A percentile compares a stretch with the other conserved stretches of the same genome.
Evolutionary conservation across 2,797 vertebrate species (phyloP).

Genomic region (Harpagifer antarcticus): DNA sequence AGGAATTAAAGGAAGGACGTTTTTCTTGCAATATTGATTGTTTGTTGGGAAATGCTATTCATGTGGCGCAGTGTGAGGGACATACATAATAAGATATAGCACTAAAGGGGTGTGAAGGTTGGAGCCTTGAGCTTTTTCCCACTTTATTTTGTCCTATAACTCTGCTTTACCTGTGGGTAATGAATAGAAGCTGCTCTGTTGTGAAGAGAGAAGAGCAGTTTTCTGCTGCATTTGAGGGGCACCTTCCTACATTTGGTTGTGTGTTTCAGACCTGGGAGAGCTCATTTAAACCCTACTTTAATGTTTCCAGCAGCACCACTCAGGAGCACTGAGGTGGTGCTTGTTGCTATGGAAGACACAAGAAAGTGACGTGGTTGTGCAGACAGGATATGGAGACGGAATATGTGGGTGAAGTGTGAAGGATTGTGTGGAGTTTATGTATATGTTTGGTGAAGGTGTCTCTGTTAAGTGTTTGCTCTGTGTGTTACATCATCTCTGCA

Average conservation of each 20-base stretch:
- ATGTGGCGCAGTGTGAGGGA: slow-evolving; percentile 45
- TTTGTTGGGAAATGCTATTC: slow-evolving; percentile 64
- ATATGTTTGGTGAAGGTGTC: slow-evolving; percentile 39
- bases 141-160: slow-evolving; percentile 52
- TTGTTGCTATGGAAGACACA: slow-evolving; percentile 78
- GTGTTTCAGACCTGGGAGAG: slow-evolving; percentile 76
- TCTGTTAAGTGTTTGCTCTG: slow-evolving; percentile 57
- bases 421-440: slow-evolving; percentile 30
- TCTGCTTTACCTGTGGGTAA: slow-evolving; percentile 60
- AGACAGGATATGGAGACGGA: slow-evolving; percentile 44
- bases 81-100: slow-evolving; percentile 56
- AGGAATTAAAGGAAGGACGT: slow-evolving; percentile 70
- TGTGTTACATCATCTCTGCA: slow-evolving; percentile 69
- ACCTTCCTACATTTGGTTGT: slow-evolving; percentile 69
- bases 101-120: slow-evolving; percentile 63
- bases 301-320: slow-evolving; percentile 65
- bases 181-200: slow-evolving; percentile 62
- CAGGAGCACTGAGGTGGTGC: slow-evolving; percentile 56
- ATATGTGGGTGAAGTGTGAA: slow-evolving; percentile 30
- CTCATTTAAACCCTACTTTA: slow-evolving; percentile 75
- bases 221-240: slow-evolving; percentile 61
- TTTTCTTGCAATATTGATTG: slow-evolving; percentile 67
- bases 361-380: slow-evolving; percentile 50
- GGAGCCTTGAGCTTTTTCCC: slow-evolving; percentile 49
- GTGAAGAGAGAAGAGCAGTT: slow-evolving; percentile 49